Evolutionary conservation across 2,797 vertebrate species (phyloP).

Genomic region (Manis pentadactyla): DNA sequence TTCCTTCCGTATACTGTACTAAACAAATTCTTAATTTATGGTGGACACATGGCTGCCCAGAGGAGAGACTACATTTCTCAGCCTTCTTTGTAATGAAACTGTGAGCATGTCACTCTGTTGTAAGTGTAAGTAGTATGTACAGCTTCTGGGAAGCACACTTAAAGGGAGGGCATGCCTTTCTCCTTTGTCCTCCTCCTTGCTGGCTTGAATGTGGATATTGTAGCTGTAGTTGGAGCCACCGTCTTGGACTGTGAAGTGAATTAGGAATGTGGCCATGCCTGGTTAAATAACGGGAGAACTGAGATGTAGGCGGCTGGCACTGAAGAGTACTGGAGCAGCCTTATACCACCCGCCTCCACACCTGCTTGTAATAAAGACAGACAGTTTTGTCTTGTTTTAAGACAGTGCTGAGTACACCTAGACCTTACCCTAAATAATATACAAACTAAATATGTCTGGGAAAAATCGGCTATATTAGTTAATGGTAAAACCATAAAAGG

Average conservation of each 20-base stretch:
- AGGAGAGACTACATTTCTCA: background rate
- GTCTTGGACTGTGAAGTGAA: background rate
- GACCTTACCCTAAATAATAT: conserved; percentile 33
- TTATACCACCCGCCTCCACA: background rate
- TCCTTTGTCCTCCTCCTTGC: background rate
- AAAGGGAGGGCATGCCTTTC: background rate
- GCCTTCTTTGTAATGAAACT: background rate
- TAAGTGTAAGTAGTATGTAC: background rate
- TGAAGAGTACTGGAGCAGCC: background rate
- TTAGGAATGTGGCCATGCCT: background rate
- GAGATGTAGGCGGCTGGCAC: background rate
- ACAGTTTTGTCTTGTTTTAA: background rate
- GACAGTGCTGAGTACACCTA: background rate
- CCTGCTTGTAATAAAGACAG: background rate
- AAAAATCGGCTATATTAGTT: background rate
- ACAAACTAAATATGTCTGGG: conserved; percentile 25
- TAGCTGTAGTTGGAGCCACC: background rate
- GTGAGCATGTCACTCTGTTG: background rate
- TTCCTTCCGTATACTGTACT: background rate
- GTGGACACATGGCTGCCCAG: background rate
- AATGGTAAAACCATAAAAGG: background rate
- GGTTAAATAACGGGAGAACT: background rate
- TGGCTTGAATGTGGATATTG: background rate
- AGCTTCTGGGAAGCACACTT: background rate
- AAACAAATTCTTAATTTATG: conserved; percentile 37